These are phyloP conservation scores for Tribolium castaneum DNA, from an alignment of 1,140 invertebrate species.

Conservation along the genomic window DNA sequence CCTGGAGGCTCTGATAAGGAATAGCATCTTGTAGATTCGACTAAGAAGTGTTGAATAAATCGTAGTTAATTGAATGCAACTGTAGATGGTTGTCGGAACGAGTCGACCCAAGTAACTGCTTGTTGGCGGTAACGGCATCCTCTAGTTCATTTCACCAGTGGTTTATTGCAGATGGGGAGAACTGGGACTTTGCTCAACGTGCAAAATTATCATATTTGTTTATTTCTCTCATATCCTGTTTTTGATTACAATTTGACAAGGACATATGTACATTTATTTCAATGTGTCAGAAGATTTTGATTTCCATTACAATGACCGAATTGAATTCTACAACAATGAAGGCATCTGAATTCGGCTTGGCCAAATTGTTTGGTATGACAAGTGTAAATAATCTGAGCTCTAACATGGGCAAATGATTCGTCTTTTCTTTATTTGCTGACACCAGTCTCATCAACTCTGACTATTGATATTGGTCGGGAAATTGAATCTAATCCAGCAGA, in stretches of 20 bases:
- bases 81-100: conserved; percentile 10
- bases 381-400: background rate
- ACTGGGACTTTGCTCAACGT: no score
- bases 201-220: no score
- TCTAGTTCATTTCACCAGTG: background rate
- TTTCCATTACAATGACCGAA: no score
- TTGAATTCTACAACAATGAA: background rate
- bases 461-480: background rate
- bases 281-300: no score
- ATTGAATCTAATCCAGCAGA: background rate
- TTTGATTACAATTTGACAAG: no score
- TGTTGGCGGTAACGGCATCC: background rate
- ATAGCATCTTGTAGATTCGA: background rate
- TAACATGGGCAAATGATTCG: background rate
- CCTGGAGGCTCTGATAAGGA: background rate
- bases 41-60: conserved; percentile 1
- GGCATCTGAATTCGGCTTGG: background rate
- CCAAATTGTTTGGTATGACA: background rate
- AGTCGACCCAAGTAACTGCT: background rate
- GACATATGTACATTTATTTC: no score
- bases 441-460: background rate
- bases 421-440: background rate
- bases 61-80: conserved; percentile 8
- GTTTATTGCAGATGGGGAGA: background rate
- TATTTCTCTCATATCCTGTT: no score